These are phyloP conservation scores for Addax nasomaculatus DNA, from an alignment of 2,113 vertebrate genomes.

Conservation along the genomic window DNA sequence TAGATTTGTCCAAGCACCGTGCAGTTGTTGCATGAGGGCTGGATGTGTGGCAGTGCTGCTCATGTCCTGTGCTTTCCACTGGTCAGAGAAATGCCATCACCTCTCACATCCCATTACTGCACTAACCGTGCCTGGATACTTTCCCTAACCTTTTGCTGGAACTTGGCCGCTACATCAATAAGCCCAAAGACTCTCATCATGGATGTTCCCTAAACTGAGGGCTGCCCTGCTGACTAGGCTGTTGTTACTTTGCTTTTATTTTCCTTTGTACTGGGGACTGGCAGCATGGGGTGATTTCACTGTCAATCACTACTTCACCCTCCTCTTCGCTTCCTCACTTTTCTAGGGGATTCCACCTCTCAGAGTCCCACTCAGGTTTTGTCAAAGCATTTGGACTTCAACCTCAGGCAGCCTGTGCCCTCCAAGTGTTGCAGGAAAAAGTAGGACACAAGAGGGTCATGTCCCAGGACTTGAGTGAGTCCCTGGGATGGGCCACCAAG, in stretches of 20 bases:
- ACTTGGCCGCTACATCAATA: background rate
- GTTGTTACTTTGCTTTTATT: background rate
- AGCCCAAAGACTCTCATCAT: background rate
- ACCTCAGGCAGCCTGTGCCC: background rate
- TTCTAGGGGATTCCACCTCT: background rate
- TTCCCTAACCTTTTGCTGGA: background rate
- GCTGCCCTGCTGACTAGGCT: background rate
- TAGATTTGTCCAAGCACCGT: background rate
- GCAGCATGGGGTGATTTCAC: background rate
- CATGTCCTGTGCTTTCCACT: background rate
- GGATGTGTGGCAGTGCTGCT: fast-evolving
- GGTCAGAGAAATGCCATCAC: background rate
- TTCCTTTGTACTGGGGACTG: background rate
- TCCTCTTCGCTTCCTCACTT: background rate
- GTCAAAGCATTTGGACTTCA: background rate
- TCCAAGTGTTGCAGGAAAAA: background rate
- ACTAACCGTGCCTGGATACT: background rate
- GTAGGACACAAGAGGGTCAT: background rate
- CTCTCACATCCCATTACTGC: background rate
- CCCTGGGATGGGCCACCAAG: background rate
- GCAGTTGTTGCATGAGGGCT: background rate
- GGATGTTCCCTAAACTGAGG: background rate
- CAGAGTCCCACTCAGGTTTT: background rate
- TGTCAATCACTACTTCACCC: background rate
- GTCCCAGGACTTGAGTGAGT: background rate